Evolutionary conservation across 2,797 vertebrate species (phyloP).

Genomic region (Potorous gilbertii): DNA sequence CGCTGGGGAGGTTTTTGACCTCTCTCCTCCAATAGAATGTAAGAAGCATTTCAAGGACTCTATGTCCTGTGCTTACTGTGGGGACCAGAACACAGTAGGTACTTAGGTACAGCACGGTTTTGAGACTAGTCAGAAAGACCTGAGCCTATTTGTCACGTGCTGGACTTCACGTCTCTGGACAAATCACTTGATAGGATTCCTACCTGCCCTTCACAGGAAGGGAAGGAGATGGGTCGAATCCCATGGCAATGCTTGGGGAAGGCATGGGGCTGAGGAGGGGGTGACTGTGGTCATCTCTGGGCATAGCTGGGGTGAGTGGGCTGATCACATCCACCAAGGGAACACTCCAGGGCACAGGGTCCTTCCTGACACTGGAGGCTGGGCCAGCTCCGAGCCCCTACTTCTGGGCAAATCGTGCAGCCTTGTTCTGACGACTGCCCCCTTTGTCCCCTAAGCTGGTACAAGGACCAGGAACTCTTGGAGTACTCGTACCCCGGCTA

Average conservation of each 20-base stretch:
- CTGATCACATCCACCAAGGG: too few relatives aligned
- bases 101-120: too few relatives aligned
- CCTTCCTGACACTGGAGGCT: background rate
- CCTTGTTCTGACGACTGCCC: background rate
- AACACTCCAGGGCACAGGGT: too few relatives aligned
- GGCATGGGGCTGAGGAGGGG: too few relatives aligned
- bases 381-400: background rate
- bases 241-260: too few relatives aligned
- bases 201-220: too few relatives aligned
- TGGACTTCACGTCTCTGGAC: too few relatives aligned
- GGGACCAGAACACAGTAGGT: background rate
- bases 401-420: background rate
- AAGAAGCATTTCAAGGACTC: background rate
- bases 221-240: too few relatives aligned
- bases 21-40: background rate
- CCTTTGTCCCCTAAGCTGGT: slow-evolving; percentile 89
- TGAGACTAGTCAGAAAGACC: too few relatives aligned
- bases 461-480: slow-evolving; percentile 96
- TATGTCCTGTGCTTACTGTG: background rate
- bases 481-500: slow-evolving; percentile 96
- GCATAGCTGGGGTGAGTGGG: too few relatives aligned
- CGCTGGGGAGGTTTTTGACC: background rate
- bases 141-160: too few relatives aligned
- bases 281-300: too few relatives aligned
- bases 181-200: background rate